These are phyloP conservation scores for Glyptemys insculpta DNA, from an alignment of 2,797 vertebrate species.

Conservation along the genomic window DNA sequence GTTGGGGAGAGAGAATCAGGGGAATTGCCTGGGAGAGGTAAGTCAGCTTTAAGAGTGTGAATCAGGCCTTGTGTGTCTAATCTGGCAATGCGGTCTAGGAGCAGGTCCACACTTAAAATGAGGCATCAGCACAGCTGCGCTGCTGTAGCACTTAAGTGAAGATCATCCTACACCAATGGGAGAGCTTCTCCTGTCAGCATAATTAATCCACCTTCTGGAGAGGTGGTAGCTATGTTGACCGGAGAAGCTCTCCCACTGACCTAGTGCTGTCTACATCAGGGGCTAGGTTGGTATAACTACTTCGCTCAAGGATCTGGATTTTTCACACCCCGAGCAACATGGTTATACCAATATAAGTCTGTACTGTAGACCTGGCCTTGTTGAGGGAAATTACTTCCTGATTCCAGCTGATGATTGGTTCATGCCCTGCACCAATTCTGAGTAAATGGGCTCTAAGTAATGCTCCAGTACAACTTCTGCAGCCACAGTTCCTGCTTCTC, in stretches of 20 bases:
- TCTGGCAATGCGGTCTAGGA: not conserved
- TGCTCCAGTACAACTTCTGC: not conserved
- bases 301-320: not conserved
- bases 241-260: not conserved
- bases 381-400: not conserved
- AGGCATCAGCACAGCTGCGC: not conserved
- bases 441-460: not conserved
- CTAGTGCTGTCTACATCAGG: not conserved
- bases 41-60: not conserved
- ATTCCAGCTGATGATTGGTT: not conserved
- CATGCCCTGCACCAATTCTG: not conserved
- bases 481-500: not conserved
- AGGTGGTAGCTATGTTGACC: not conserved
- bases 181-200: not conserved
- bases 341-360: not conserved
- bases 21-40: not conserved
- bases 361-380: not conserved
- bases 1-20: not conserved
- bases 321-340: not conserved
- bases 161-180: not conserved
- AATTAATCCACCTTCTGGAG: not conserved
- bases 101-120: not conserved
- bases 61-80: not conserved
- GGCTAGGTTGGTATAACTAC: not conserved
- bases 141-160: not conserved